Evolutionary conservation across 2,888 invertebrate genomes (phyloP), one percentile per base, ranked within the genome.

Genomic region (Thumatha senex): DNA sequence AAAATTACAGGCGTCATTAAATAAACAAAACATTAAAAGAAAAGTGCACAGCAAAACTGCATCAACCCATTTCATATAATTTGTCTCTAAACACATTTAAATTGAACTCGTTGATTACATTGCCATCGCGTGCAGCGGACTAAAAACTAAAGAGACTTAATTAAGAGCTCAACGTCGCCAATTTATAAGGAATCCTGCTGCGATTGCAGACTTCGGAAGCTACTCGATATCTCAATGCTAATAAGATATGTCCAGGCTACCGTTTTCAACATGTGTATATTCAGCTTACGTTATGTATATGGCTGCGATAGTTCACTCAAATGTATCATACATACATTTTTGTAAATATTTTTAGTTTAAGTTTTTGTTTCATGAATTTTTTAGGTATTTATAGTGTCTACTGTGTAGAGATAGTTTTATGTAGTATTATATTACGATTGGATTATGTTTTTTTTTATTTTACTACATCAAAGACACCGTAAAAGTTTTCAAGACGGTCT

Each of bases 81-180:
- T 35, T 35, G 35, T 29, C 24, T n/a, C 35, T 44, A 48, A 46
- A 46, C 46, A 44, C 29, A 38, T 46, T 31, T 48, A 51, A 34
- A 46, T 48, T 47, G 30, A 10, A 40, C 35, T n/a, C 13, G 13
- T 24, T 44, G 49, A 40, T 49, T 52, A 44, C 48, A 36, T 30
- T 48, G 31, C 12, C 48, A 53, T 42, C 47, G 68, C 72, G 66
- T 53, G 52, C 41, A 73, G 67, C 67, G 63, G 69, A 73, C 84
- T 86, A 87, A 89, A 89, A 89, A 90, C 84, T 84, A 77, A 77
- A 80, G 78, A 66, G 84, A 79, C 88, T 89, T 90, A 90, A 90
- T 90, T 89, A 89, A 88, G 83, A 82, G 74, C 77, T 82, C 79
- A 88, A 84, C 84, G 84, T 83, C 70, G 85, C 83, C 87, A 89